Evolutionary conservation across 2,888 invertebrate species (phyloP), one percentile per base, ranked within the genome.

Genomic region (Meteorus colon): DNA sequence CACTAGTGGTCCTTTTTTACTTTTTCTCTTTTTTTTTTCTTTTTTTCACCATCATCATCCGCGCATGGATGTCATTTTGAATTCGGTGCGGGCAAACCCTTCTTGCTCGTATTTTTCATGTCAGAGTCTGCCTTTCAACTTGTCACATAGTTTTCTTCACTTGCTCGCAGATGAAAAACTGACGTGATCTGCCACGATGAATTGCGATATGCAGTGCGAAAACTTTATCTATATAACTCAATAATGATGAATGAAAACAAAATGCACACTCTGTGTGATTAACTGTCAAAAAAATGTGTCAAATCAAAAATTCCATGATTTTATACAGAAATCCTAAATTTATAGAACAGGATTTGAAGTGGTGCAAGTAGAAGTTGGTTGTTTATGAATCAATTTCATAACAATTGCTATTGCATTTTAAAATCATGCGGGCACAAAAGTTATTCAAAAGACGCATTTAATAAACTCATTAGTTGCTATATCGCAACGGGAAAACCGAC

Each of bases 71-170:
- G 29, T 65, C 70, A 12, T 55, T 41, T 29, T 16, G 59, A 63
- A 55, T 70, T 37, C 45, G 48, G 62, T 41, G 24, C 19, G 45
- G 45, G 48, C 45, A 31, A 10, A 37, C 29, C 51, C 45, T 45
- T 8, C 59, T 75, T 70, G 41, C 51, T 70, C 75, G 75, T 41
- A 37, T 75, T 75, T n/a, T 75, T 70, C 75, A 75, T 70, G 75
- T 63, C 70, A 70, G 37, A 34, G n/a, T 48, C n/a, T 24, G 48
- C 45, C 70, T 71, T 75, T 75, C 75, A 75, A 65, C 70, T 51
- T 75, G 70, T 71, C 75, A 65, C 59, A 70, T 75, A 55, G 34
- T 45, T 41, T 55, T 29, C 75, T 65, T 75, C 65, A 66, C 59
- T 3, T 48, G 4, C 55, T 59, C 48, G 6, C 37, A 48, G n/a